These are phyloP conservation scores for Synanthedon andrenaeformis DNA, from an alignment of 2,888 invertebrate species.

Conservation along the genomic window DNA sequence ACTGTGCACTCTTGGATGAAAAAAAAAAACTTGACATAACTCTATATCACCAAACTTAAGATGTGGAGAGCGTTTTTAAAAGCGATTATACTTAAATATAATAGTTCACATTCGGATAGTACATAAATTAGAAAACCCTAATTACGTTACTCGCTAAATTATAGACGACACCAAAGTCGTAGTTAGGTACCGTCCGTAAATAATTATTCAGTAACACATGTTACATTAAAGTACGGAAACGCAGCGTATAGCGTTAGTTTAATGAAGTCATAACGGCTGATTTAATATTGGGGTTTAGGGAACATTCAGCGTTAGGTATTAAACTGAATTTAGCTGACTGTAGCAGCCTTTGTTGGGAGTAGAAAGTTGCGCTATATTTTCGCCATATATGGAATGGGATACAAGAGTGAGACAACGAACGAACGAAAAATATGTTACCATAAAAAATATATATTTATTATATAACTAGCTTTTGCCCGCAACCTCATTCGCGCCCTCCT, in stretches of 20 bases:
- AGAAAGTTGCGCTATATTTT: not conserved
- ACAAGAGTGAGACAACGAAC: too few species aligned
- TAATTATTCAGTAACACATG: slow-evolving; percentile 12
- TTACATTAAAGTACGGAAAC: slow-evolving; percentile 8
- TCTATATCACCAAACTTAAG: too few species aligned
- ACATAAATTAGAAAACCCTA: too few species aligned
- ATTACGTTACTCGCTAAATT: not conserved
- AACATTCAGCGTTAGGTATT: slow-evolving; percentile 20
- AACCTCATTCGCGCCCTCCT: too few species aligned
- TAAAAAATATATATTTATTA: too few species aligned
- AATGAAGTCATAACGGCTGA: slow-evolving; percentile 49
- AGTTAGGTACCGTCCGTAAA: slow-evolving; percentile 2
- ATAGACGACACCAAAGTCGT: not conserved
- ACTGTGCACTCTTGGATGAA: too few species aligned
- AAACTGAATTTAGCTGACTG: slow-evolving; percentile 13
- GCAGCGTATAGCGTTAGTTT: slow-evolving; percentile 23
- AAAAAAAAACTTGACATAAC: too few species aligned
- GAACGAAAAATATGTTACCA: too few species aligned
- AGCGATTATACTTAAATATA: too few species aligned
- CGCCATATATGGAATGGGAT: not conserved
- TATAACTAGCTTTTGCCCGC: too few species aligned
- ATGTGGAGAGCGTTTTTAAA: too few species aligned
- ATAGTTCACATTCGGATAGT: too few species aligned
- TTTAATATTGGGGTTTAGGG: slow-evolving; percentile 32
- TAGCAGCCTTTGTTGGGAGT: not conserved